Base-by-base conservation (phyloP, 37 sponge, comb jelly and placozoan genomes). In the Oopsacas minuta region DNA sequence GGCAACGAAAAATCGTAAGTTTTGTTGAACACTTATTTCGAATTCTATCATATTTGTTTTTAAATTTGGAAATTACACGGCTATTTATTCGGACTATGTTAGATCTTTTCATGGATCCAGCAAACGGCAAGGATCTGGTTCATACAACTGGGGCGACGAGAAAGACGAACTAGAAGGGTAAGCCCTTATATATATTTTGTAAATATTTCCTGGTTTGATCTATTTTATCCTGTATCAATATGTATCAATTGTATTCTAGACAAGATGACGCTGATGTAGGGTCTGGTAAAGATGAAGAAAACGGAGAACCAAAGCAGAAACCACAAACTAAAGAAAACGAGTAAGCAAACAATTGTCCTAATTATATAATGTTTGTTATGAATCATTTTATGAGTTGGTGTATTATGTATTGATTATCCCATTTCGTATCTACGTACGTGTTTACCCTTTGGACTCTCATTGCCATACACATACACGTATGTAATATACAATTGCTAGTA, bases 1-100 rank as follows among this genome's bases (percentile, higher is more conserved):
- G 75, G 75, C 7, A 61, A n/a, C 75, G 75, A 61, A 32, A 61
- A 61, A 61, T 61, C 75, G 75, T 61, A 61, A 61, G 75, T 61
- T 20, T 12, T 20, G 30, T 22, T 17, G 51, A 46, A 22, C n/a
- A n/a, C n/a, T n/a, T n/a, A n/a, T n/a, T n/a, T n/a, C n/a, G n/a
- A n/a, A n/a, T n/a, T n/a, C n/a, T n/a, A n/a, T n/a, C n/a, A n/a
- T n/a, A n/a, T n/a, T n/a, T n/a, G n/a, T n/a, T n/a, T n/a, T n/a
- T n/a, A n/a, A n/a, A n/a, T n/a, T n/a, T n/a, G n/a, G n/a, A n/a
- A n/a, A n/a, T n/a, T n/a, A n/a, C n/a, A n/a, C n/a, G n/a, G n/a
- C n/a, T n/a, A n/a, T n/a, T n/a, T n/a, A n/a, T n/a, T n/a, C n/a
- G n/a, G n/a, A n/a, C n/a, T n/a, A n/a, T n/a, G n/a, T n/a, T 46